Conservation (phyloP, 2,113 vertebrate species). For the Takifugu bimaculatus region DNA sequence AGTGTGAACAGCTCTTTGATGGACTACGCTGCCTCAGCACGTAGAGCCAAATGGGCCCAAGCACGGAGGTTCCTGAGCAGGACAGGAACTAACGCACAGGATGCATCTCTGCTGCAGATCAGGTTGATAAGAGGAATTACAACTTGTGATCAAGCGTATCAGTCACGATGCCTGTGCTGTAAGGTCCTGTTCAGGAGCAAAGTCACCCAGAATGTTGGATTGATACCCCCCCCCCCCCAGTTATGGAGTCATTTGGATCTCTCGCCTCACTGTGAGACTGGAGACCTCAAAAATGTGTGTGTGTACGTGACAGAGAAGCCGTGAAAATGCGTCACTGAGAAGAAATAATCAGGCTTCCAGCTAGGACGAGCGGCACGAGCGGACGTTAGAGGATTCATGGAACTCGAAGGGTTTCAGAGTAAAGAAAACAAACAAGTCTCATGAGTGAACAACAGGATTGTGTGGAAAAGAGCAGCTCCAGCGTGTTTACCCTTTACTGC, state of each 20-base stretch:
- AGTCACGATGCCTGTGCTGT: not conserved
- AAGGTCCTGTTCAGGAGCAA: not conserved
- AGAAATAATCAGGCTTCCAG: constrained; percentile 33
- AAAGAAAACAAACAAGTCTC: constrained; percentile 48
- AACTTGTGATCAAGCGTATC: constrained; percentile 14
- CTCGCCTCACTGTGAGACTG: constrained; percentile 32
- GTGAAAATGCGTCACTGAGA: constrained; percentile 50
- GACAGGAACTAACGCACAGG: constrained; percentile 9
- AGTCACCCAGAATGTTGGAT: constrained; percentile 10
- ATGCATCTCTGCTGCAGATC: not conserved
- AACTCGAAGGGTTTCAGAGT: constrained; percentile 23
- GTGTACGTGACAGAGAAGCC: constrained; percentile 54
- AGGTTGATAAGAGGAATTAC: constrained; percentile 24
- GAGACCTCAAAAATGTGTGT: constrained; percentile 32
- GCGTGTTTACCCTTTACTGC: not conserved
- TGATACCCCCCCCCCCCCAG: not conserved
- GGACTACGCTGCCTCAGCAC: constrained; percentile 1
- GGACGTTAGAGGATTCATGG: constrained; percentile 53
- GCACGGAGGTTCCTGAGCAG: no score
- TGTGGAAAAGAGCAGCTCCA: not conserved
- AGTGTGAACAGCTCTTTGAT: constrained; percentile 23
- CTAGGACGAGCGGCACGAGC: constrained; percentile 18
- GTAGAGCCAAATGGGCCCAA: no score
- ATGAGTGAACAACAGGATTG: constrained; percentile 6
- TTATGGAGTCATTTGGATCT: constrained; percentile 23